Evolutionary conservation across 2,888 invertebrate species (phyloP), one percentile per base, ranked within the genome.

Genomic region (Andrena praecox): DNA sequence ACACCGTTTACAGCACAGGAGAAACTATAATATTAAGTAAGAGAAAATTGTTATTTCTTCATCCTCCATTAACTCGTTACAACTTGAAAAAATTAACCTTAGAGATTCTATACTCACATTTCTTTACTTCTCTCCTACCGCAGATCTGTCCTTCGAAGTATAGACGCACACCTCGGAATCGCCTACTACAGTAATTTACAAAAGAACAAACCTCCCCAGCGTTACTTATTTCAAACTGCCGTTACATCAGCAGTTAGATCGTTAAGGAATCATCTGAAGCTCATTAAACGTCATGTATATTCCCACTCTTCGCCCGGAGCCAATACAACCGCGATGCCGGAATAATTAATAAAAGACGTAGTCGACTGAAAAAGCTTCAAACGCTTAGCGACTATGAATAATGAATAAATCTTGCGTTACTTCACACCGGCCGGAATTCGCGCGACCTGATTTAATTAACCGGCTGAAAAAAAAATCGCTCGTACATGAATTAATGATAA

Each of bases 371-470:
- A 77, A 35, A 20, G 33, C 5, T 42, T 64, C 27, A 50, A 27
- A 31, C 62, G 50, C 42, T 59, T 59, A 63, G 27, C 54, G 29
- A 24, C 27, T 27, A 31, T 52, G 64, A 67, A 72, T 78, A 27
- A 78, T 67, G 78, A 78, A 80, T 80, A 78, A 78, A 78, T 80
- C 60, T 42, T 50, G 29, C 12, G 12, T 27, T 33, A 29, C 48
- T 48, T 64, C 31, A 29, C 12, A 24, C 59, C 66, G n/a, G 31
- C 12, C 29, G 16, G 52, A 64, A 63, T 63, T 24, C 33, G 24
- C n/a, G 2, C 27, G 52, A 54, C 31, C 33, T 48, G 24, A 60
- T 62, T 54, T 52, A 62, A 62, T 69, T 8, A 42, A 12, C 8
- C 10, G 33, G 54, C 29, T 70, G 20, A 42, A 70, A 8, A 70